Evolutionary conservation across 92 coral and sea anemone species (phyloP), one percentile per base, ranked within the genome.

Genomic region (Meandrina meandrites): DNA sequence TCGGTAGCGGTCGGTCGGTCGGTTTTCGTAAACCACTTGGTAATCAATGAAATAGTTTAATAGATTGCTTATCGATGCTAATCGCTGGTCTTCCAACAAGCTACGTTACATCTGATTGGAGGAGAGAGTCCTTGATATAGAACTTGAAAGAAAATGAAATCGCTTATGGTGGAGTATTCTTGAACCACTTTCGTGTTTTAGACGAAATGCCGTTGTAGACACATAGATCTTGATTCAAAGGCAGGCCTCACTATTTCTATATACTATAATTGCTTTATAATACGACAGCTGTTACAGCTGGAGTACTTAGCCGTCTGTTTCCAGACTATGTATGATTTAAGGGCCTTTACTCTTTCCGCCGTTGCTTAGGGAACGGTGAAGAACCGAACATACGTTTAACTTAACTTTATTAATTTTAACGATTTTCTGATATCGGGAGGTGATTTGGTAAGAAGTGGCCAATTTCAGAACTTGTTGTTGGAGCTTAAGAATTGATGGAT

Each of bases 201-300:
- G 32, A 21, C 47, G 57, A 42, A 42, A 40, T 81, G 11, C 40
- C 58, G 50, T 58, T 6, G 75, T 37, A 19, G 32, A 27, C 42
- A 21, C 17, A 37, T 45, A 32, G 45, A 22, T 66, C 69, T 31
- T 7, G 12, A 66, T n/a, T 64, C 60, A 56, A 54, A 22, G 28
- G 75, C 37, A 42, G 75, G 47, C 75, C 40, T 73, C 57, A 40
- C 50, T n/a, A 27, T 56, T 21, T 57, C 78, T 17, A 4, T 73
- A 34, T 7, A 12, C 19, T 35, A 40, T 81, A n/a, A 81, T 42
- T 47, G 17, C 37, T 16, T 64, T n/a, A 8, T 45, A 81, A 81
- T 81, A 24, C 12, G 62, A 18, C 85, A 81, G 75, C 84, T 81
- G 84, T 36, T n/a, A 31, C 84, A 81, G 85, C 85, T 81, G 85